A percentile compares a stretch with the other conserved stretches of the same genome.
Evolutionary conservation across 2,797 vertebrate species (phyloP).

Genomic region (Taeniopygia guttata): DNA sequence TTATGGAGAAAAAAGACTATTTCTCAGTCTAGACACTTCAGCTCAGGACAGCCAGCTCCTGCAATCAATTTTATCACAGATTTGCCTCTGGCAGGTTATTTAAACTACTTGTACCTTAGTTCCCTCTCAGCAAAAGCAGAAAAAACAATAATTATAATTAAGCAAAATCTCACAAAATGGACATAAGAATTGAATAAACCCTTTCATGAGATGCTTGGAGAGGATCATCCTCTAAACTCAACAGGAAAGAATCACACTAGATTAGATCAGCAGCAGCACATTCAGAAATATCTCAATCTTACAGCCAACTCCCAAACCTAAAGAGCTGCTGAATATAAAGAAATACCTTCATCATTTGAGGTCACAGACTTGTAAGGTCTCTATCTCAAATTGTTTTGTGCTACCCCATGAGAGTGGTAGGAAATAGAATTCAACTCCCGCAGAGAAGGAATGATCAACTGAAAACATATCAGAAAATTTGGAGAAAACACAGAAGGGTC

Average conservation of each 20-base stretch:
- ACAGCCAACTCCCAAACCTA: background rate
- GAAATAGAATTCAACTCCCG: background rate
- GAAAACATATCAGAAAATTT: background rate
- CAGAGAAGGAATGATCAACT: background rate
- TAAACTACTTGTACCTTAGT: background rate
- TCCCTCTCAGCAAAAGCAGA: background rate
- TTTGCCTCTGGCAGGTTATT: slow-evolving; percentile 14
- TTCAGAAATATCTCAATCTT: background rate
- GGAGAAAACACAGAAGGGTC: background rate
- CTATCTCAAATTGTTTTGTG: background rate
- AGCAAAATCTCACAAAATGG: background rate
- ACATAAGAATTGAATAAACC: background rate
- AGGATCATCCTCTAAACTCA: background rate
- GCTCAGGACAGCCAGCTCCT: background rate
- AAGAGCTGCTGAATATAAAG: background rate
- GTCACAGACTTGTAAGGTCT: background rate
- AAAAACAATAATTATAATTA: background rate
- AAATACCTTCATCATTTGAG: background rate
- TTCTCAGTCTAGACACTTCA: background rate
- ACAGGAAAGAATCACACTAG: background rate
- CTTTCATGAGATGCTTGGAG: background rate
- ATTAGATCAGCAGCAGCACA: background rate
- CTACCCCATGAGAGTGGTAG: background rate
- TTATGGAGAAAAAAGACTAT: background rate
- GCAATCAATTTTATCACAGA: background rate